These are phyloP conservation scores for Neodon shergylaensis DNA, from an alignment of 2,113 vertebrate species.

Conservation along the genomic window DNA sequence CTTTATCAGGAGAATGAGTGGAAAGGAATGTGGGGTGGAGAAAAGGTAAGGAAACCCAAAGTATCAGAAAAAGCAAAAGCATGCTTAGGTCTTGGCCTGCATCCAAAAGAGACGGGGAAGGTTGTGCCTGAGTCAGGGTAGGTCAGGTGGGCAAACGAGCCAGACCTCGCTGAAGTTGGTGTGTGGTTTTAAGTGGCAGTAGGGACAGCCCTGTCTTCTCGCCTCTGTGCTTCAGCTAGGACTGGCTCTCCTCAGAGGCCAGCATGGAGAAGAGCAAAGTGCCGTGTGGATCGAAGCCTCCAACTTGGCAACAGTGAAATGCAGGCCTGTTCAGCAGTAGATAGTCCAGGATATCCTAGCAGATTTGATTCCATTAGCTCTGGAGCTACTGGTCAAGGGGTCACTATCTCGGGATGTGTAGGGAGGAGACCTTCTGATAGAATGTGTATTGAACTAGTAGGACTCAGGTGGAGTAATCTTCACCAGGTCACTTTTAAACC, in stretches of 20 bases:
- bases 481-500: not conserved
- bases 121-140: not conserved
- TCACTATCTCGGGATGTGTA: not conserved
- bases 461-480: slow-evolving; percentile 37
- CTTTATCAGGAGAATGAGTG: not conserved
- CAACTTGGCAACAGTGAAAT: not conserved
- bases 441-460: not conserved
- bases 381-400: not conserved
- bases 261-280: not conserved
- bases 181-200: not conserved
- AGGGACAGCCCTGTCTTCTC: not conserved
- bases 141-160: not conserved
- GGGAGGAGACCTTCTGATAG: not conserved
- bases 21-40: not conserved
- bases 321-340: not conserved
- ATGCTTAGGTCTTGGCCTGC: not conserved
- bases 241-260: not conserved
- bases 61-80: not conserved
- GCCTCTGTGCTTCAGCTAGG: not conserved
- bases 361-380: slow-evolving; percentile 17
- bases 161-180: not conserved
- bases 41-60: not conserved
- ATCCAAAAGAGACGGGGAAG: not conserved
- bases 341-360: not conserved
- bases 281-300: not conserved